Evolutionary conservation across 2,888 invertebrate species (phyloP).

Genomic region (Drosophila eohydei): DNA sequence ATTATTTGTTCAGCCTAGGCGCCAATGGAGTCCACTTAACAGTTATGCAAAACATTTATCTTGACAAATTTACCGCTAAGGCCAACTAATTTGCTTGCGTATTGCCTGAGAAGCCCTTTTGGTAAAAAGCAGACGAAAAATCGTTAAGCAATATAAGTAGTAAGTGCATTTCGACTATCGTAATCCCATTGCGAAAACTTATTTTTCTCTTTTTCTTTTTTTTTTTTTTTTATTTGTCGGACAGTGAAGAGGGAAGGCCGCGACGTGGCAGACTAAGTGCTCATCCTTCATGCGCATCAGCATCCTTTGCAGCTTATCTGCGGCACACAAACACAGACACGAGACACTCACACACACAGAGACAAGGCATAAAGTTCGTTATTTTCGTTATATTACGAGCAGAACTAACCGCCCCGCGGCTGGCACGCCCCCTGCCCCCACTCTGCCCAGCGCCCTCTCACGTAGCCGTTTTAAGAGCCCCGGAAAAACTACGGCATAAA

Average conservation of each 20-base stretch:
- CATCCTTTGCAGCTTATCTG: slow-evolving; percentile 58
- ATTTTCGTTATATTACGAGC: slow-evolving; percentile 61
- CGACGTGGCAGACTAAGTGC: slow-evolving; percentile 23
- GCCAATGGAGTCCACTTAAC: neutral
- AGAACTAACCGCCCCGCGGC: slow-evolving; percentile 16
- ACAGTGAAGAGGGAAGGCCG: slow-evolving; percentile 10
- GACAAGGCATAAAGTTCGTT: slow-evolving; percentile 58
- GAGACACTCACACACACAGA: slow-evolving; percentile 10
- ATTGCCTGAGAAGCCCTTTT: neutral
- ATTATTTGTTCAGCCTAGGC: too few species aligned
- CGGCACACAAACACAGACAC: slow-evolving; percentile 34
- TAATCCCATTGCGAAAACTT: slow-evolving; percentile 61
- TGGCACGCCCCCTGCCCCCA: neutral
- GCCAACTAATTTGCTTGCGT: slow-evolving; percentile 4
- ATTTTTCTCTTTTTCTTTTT: neutral
- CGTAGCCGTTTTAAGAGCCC: slow-evolving; percentile 65
- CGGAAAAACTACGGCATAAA: slow-evolving; percentile 75
- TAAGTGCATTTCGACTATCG: slow-evolving; percentile 61
- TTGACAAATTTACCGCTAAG: neutral
- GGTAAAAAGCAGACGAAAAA: slow-evolving; percentile 9
- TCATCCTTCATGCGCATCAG: slow-evolving; percentile 57
- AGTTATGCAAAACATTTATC: neutral
- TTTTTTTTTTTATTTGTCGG: slow-evolving; percentile 1
- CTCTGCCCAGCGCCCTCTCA: slow-evolving; percentile 40
- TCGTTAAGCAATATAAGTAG: slow-evolving; percentile 41